Evolutionary conservation across 2,113 vertebrate species (phyloP), one percentile per base, ranked within the genome.

Genomic region (Sterna hirundo): DNA sequence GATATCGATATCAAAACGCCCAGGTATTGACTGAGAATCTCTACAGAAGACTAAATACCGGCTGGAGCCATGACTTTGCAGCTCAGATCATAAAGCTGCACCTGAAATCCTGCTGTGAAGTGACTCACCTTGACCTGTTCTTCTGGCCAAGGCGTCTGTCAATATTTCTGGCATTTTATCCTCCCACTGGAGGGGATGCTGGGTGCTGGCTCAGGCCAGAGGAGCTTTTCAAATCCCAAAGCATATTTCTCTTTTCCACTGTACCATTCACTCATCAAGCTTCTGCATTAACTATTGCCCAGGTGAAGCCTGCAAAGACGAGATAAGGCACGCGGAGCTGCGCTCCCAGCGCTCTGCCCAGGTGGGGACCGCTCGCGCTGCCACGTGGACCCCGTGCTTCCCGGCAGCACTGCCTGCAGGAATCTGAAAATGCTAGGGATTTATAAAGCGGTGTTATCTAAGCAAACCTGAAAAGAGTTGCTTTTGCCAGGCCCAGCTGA

Each of bases 321-420:
- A 78, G 85, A 49, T 64, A 90, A 70, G 55, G 12, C 1, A 11
- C 18, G 60, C 30, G 47, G 40, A 18, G 14, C 80, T 49, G 60
- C 64, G 2, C 38, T 46, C 20, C 57, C 57, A 16, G 57, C 9
- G 4, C 36, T 30, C 26, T 13, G 17, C 42, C 6, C 12, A 4
- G 65, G 42, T 13, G 49, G 32, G 62, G 20, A 60, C 52, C 5
- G 1, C 82, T 21, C 38, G 29, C 46, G 21, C 54, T 58, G 68
- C 82, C 60, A 18, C n/a, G 7, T 6, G 3, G 40, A 16, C 46
- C 15, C 1, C 0, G 6, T 6, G 29, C 52, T 38, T 32, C 44
- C 0, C 88, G 76, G 52, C 86, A 58, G 32, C 76, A 2, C 72
- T 29, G 42, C 1, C 79, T 40, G 60, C 55, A 27, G 58, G 27